Conservation (phyloP, 2,888 invertebrate species). For the Eucriotettix oculatus region DNA sequence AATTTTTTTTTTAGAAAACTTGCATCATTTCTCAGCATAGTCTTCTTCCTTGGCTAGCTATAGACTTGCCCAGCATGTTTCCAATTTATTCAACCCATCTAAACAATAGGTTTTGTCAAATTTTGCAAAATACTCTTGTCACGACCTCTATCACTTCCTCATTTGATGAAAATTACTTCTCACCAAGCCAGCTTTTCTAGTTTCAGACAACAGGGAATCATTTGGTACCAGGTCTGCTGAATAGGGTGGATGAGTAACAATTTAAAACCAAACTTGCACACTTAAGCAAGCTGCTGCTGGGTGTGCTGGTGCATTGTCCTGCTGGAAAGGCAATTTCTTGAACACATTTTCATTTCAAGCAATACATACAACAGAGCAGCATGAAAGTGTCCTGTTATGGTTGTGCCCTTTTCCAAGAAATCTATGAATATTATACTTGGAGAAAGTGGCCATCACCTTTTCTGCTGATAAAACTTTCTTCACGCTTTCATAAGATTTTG, state of each 20-base stretch:
- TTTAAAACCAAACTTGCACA: slow-evolving; percentile 9
- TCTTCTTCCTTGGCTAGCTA: not conserved
- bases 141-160: slow-evolving; percentile 12
- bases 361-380: slow-evolving; percentile 7
- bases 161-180: slow-evolving; percentile 9
- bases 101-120: not conserved
- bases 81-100: not conserved
- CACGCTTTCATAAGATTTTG: too few species aligned
- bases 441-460: slow-evolving; percentile 18
- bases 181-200: slow-evolving; percentile 9
- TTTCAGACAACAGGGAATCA: slow-evolving; percentile 10
- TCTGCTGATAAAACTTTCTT: slow-evolving; percentile 16
- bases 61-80: not conserved
- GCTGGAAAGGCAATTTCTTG: slow-evolving; percentile 9
- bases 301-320: slow-evolving; percentile 7
- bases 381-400: not conserved
- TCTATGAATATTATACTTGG: slow-evolving; percentile 18
- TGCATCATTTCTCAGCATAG: not conserved
- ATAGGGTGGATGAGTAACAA: slow-evolving; percentile 9
- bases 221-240: slow-evolving; percentile 10
- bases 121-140: slow-evolving; percentile 6
- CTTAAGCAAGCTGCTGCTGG: slow-evolving; percentile 13
- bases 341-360: not conserved
- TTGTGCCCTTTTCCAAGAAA: too few species aligned
- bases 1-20: not conserved